Percentiles rank a stretch among this genome's conserved stretches.
Conservation (phyloP, 2,113 vertebrate genomes). For the Salvelinus namaycush region DNA sequence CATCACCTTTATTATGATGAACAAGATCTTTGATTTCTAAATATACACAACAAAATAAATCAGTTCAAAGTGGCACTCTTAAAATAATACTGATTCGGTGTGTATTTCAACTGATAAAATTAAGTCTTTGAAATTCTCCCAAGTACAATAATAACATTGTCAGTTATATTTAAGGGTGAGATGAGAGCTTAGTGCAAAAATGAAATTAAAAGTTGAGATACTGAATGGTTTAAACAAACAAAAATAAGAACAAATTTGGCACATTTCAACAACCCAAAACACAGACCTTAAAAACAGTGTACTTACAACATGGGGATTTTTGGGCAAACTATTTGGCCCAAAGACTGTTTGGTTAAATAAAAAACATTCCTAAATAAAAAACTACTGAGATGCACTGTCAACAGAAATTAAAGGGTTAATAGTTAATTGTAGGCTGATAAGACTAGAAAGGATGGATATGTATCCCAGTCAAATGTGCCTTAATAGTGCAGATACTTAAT, state of each 20-base stretch:
- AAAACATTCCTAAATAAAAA: background rate
- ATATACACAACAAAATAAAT: background rate
- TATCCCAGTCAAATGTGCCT: background rate
- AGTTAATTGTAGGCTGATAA: background rate
- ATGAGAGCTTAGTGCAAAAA: constrained; percentile 28
- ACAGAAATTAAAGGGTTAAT: background rate
- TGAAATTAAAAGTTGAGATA: constrained; percentile 19
- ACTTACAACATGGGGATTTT: background rate
- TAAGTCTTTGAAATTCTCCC: background rate
- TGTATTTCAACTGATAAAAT: background rate
- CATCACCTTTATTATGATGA: background rate
- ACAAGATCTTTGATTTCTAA: background rate
- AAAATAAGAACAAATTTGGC: constrained; percentile 25
- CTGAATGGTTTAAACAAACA: background rate
- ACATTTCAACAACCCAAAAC: constrained; percentile 21
- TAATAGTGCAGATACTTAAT: background rate
- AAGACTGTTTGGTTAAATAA: background rate
- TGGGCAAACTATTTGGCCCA: background rate
- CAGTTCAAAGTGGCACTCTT: background rate
- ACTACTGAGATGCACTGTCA: background rate
- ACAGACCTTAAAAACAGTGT: background rate
- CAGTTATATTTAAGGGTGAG: constrained; percentile 29
- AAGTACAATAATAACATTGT: constrained; percentile 1
- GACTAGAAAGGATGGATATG: background rate
- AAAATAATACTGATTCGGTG: background rate